These are phyloP conservation scores for Epistrophe eligans DNA, from an alignment of 2,888 invertebrate genomes.

Conservation along the genomic window DNA sequence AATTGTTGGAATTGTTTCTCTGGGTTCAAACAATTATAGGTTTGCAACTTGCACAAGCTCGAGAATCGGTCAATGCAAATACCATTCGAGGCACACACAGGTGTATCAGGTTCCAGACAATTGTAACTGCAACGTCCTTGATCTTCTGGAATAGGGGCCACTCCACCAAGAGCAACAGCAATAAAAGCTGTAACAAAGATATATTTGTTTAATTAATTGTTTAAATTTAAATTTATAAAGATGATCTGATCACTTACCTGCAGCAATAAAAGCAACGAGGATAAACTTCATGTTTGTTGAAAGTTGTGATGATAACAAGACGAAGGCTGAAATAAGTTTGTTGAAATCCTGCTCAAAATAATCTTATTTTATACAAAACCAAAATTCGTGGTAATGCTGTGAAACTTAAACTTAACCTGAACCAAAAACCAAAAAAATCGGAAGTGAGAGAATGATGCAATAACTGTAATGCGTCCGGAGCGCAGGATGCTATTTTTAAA, in stretches of 20 bases:
- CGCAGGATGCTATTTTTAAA: background rate
- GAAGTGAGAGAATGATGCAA: background rate
- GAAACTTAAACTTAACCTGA: background rate
- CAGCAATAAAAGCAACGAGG: conserved; percentile 5
- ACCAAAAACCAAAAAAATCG: background rate
- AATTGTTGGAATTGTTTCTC: conserved; percentile 78
- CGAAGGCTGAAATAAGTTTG: background rate
- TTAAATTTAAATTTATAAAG: background rate
- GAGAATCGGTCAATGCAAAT: conserved; percentile 78
- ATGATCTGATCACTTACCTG: background rate
- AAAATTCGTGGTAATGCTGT: background rate
- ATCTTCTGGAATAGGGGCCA: conserved; percentile 4
- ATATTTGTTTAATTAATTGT: background rate
- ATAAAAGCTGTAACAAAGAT: background rate
- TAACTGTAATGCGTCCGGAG: background rate
- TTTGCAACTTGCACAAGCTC: conserved; percentile 78
- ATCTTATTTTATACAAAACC: conserved; percentile 17
- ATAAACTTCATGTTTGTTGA: conserved; percentile 4
- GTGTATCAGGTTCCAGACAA: conserved; percentile 76
- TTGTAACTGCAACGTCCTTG: conserved; percentile 76
- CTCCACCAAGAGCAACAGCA: conserved; percentile 25
- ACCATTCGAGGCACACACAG: conserved; percentile 79
- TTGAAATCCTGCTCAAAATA: background rate
- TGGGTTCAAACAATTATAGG: conserved; percentile 79
- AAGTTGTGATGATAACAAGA: background rate